Conservation (phyloP, 2,797 vertebrate genomes). For the Rhincodon typus region DNA sequence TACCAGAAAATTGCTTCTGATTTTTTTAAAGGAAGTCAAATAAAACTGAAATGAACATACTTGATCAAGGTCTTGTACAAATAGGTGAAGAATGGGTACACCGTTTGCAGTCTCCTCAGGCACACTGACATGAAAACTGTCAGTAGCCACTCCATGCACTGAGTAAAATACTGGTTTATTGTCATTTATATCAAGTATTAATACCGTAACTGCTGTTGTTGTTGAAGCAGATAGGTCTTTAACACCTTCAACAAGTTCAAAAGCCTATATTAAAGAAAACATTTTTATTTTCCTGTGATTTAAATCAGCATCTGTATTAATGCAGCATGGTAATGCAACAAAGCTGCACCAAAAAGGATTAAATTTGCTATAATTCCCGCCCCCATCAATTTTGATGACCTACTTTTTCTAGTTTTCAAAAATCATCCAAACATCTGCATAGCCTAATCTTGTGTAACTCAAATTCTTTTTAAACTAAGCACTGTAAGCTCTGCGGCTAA, state of each 20-base stretch:
- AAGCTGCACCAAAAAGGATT: background rate
- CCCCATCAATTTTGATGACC: conserved; percentile 12
- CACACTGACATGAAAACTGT: background rate
- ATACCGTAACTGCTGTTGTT: conserved; percentile 5
- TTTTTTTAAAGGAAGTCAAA: background rate
- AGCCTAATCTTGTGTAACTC: background rate
- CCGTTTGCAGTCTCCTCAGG: background rate
- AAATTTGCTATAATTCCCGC: background rate
- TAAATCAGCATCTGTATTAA: background rate
- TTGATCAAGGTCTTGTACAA: conserved; percentile 25
- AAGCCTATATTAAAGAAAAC: background rate
- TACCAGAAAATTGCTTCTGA: background rate
- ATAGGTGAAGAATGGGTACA: conserved; percentile 17
- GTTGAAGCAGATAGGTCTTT: background rate
- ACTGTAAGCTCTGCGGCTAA: background rate
- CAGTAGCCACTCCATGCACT: background rate
- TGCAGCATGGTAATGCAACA: background rate
- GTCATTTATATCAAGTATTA: conserved; percentile 31
- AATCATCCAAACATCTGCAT: background rate
- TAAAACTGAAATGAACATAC: conserved; percentile 5
- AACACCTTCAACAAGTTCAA: background rate
- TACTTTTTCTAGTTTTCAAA: conserved; percentile 12
- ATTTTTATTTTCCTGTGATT: background rate
- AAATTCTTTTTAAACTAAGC: background rate
- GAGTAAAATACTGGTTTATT: conserved; percentile 30